Evolutionary conservation across 2,888 invertebrate genomes (phyloP), one percentile per base, ranked within the genome.

Genomic region (Rapana venosa): DNA sequence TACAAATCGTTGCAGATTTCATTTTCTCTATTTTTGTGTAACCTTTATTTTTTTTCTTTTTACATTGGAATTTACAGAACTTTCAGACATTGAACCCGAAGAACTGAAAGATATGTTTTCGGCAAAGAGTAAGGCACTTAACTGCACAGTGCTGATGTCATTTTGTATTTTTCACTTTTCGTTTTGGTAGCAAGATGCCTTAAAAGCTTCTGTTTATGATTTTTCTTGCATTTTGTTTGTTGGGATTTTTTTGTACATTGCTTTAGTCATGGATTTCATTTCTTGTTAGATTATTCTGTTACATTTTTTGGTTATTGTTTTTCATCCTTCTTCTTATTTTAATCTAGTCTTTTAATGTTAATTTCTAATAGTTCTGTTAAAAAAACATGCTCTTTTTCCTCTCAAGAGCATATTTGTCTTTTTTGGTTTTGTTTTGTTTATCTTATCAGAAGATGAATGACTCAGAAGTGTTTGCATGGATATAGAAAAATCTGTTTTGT

Each of bases 41-140:
- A 47, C 47, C 47, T 47, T 2, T 47, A 5, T 47, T 47, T 36
- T 81, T 81, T n/a, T 35, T 81, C 2, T 84, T 84, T 26, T 84
- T 47, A 30, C 58, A 26, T 32, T 83, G 36, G n/a, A 83, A 47
- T 47, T 83, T 83, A 47, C 83, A 79, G 79, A 36, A 47, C 26
- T 83, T 83, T 26, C 83, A 79, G 79, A 36, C 36, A 26, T 32
- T 83, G 83, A 83, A 1, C 26, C 22, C 47, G n/a, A 36, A 47
- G 83, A 47, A 11, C 30, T 22, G n/a, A 30, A 30, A 30, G 85
- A 61, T 85, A 58, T 85, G 85, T 58, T 85, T 58, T 61, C 85
- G 17, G 58, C 11, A 85, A n/a, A 58, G 58, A 85, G 85, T 85
- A 61, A 85, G 85, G 47, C 83, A 32, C 20, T 81, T 35, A 47